phyloP scores from a whole-genome alignment of 2,888 invertebrate species.

The Chymomyza amoena region DNA sequence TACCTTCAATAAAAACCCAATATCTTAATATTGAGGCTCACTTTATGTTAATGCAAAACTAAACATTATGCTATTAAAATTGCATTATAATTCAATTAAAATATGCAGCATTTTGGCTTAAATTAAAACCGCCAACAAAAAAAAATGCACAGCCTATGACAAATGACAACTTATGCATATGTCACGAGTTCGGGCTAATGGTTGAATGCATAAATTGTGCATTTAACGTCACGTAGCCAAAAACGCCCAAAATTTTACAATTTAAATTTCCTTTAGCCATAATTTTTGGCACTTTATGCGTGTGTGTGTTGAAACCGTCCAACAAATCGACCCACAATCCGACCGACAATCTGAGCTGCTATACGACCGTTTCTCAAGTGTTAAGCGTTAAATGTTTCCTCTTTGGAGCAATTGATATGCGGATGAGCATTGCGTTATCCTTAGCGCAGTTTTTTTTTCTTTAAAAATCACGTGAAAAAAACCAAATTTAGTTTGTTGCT shows the following conservation, averaged over 20 bases:
- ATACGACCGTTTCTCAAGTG: slow-evolving; percentile 42
- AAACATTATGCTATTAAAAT: no score
- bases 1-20: no score
- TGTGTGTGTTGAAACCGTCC: slow-evolving; percentile 34
- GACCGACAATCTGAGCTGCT: slow-evolving; percentile 1
- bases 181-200: not conserved
- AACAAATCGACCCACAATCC: slow-evolving; percentile 33
- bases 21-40: no score
- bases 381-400: slow-evolving; percentile 61
- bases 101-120: not conserved
- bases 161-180: not conserved
- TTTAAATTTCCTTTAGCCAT: slow-evolving; percentile 62
- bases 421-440: slow-evolving; percentile 46
- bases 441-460: not conserved
- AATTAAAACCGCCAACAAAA: not conserved
- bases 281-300: slow-evolving; percentile 66
- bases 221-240: not conserved
- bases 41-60: no score
- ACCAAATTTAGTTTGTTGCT: slow-evolving; percentile 19
- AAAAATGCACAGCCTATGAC: not conserved
- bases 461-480: slow-evolving; percentile 45
- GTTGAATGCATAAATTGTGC: not conserved
- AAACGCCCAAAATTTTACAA: not conserved
- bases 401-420: slow-evolving; percentile 47
- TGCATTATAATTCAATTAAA: no score